These are phyloP conservation scores for Taurulus bubalis DNA, from an alignment of 2,113 vertebrate species.

Conservation along the genomic window DNA sequence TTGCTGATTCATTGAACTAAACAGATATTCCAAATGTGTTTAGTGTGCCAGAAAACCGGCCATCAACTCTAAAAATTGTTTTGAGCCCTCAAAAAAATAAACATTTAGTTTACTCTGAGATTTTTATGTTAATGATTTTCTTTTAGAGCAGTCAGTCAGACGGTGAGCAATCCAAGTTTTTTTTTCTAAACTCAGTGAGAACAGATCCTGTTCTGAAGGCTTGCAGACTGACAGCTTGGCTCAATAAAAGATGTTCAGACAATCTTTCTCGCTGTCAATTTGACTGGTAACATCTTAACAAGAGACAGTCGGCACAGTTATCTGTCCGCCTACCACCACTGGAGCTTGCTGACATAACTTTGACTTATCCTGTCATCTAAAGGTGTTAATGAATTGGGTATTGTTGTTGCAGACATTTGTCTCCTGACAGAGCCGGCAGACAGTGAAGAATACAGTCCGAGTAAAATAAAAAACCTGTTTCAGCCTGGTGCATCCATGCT, in stretches of 20 bases:
- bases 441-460: not conserved
- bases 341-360: slow-evolving; percentile 8
- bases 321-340: slow-evolving; percentile 12
- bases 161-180: not conserved
- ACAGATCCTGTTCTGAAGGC: slow-evolving; percentile 10
- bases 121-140: not conserved
- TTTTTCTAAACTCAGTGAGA: slow-evolving; percentile 15
- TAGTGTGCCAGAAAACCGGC: not conserved
- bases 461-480: slow-evolving; percentile 10
- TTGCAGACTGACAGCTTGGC: slow-evolving; percentile 19
- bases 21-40: not conserved
- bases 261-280: slow-evolving; percentile 9
- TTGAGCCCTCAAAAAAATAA: not conserved
- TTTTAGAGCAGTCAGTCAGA: not conserved
- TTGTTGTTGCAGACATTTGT: slow-evolving; percentile 3
- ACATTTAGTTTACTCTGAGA: not conserved
- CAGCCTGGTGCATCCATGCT: not conserved
- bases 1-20: not conserved
- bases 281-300: slow-evolving; percentile 20
- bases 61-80: not conserved
- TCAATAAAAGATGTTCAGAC: slow-evolving; percentile 27
- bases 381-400: slow-evolving; percentile 2
- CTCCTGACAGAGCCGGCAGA: not conserved
- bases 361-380: slow-evolving; percentile 28
- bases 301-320: slow-evolving; percentile 8